phyloP scores from a whole-genome alignment of 2,888 invertebrate species.

The Pterobdella sp. region DNA sequence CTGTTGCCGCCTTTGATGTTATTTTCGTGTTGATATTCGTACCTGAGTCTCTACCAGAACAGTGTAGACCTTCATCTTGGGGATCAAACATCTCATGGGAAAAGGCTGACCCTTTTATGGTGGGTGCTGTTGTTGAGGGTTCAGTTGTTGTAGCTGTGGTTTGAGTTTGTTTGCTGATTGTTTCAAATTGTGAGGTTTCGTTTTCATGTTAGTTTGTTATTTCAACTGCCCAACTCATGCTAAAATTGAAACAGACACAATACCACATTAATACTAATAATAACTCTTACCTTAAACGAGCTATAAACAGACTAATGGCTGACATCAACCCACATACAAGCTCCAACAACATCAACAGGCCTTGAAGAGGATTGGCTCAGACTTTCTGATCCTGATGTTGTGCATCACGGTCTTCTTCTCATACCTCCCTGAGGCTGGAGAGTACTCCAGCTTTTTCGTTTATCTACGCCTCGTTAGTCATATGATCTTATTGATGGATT shows the following conservation, averaged over 20 bases:
- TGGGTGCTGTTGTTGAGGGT: no score
- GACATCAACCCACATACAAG: no score
- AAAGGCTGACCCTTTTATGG: constrained; percentile 90
- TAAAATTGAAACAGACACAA: no score
- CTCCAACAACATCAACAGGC: no score
- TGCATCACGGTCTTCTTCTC: constrained; percentile 95
- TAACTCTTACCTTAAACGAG: no score
- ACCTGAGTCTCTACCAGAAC: constrained; percentile 94
- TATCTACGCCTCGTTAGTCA: constrained; percentile 79
- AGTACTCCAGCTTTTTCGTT: constrained; percentile 99
- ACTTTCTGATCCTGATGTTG: constrained; percentile 88
- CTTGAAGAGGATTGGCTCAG: constrained; percentile 81
- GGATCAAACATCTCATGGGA: constrained; percentile 66
- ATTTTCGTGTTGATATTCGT: constrained; percentile 96
- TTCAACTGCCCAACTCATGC: no score
- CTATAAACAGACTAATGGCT: no score
- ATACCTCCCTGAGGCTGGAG: constrained; percentile 89
- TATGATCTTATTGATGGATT: no score
- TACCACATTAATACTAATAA: no score
- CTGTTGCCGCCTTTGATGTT: constrained; percentile 86
- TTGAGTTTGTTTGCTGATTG: not conserved
- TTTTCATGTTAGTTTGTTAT: not conserved
- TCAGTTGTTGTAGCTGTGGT: not conserved
- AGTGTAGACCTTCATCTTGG: constrained; percentile 61
- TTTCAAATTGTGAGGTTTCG: not conserved